phyloP scores from a whole-genome alignment of 2,888 invertebrate species.

The Troides helena region DNA sequence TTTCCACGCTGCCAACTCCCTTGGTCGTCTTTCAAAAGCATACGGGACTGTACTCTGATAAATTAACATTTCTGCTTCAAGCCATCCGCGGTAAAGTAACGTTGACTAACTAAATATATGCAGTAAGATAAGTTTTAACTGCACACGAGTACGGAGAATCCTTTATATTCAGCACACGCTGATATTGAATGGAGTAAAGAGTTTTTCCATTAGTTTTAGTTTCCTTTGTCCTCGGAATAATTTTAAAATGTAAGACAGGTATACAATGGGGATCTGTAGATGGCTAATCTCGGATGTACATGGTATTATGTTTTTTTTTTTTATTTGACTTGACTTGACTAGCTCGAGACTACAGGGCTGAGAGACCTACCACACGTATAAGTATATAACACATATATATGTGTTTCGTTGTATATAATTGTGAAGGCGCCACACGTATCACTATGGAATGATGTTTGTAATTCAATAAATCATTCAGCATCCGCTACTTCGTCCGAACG shows the following conservation, averaged over 20 bases:
- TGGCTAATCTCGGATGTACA: no score
- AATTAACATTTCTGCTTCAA: conserved; percentile 2
- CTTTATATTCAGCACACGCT: no score
- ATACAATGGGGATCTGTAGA: no score
- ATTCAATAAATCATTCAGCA: conserved; percentile 67
- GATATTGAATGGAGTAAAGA: no score
- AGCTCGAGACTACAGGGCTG: no score
- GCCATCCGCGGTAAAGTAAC: neutral
- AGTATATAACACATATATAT: conserved; percentile 51
- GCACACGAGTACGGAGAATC: no score
- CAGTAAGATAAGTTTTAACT: no score
- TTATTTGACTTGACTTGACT: no score
- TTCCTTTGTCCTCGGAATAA: no score
- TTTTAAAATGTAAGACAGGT: no score
- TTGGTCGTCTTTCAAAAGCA: neutral
- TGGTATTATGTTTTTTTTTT: no score
- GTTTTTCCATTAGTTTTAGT: no score
- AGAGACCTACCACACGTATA: conserved; percentile 37
- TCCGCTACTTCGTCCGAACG: conserved; percentile 61
- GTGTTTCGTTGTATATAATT: conserved; percentile 63
- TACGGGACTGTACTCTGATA: neutral
- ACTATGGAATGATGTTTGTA: conserved; percentile 63
- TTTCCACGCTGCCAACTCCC: neutral
- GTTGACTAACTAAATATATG: neutral
- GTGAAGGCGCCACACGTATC: conserved; percentile 54